These are phyloP conservation scores for Phorcus lineatus DNA, from an alignment of 2,888 invertebrate genomes.

Conservation along the genomic window DNA sequence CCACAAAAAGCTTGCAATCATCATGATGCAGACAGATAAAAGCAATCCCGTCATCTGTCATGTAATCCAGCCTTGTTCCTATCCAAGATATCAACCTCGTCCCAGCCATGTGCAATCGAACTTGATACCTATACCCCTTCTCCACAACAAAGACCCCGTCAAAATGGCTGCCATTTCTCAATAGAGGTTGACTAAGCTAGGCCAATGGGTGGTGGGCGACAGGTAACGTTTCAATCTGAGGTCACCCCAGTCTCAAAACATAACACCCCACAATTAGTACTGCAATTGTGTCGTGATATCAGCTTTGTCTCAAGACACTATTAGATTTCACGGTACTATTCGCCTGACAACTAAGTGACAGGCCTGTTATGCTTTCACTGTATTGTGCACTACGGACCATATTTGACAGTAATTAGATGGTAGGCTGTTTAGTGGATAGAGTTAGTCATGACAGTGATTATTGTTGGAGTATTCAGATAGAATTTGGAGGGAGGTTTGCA, in stretches of 20 bases:
- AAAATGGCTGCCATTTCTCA: constrained; percentile 13
- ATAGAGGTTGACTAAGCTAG: not conserved
- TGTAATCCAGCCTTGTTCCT: not conserved
- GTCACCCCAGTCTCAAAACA: constrained; percentile 4
- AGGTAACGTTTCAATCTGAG: constrained; percentile 12
- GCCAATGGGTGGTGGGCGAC: not conserved
- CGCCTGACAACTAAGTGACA: not conserved
- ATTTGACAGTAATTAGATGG: not conserved
- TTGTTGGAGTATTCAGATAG: not conserved
- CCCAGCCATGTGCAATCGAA: not conserved
- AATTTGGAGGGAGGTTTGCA: no score
- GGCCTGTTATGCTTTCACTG: not conserved
- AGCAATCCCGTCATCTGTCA: not conserved
- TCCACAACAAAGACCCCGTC: not conserved
- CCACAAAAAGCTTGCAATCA: not conserved
- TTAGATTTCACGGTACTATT: not conserved
- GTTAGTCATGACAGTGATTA: not conserved
- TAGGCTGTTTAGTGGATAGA: not conserved
- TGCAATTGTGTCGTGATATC: constrained; percentile 10
- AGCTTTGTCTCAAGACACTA: not conserved
- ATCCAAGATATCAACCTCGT: not conserved
- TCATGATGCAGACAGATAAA: not conserved
- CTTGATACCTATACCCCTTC: not conserved
- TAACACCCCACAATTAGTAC: constrained; percentile 8
- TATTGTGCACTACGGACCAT: not conserved